Percentiles rank a stretch among this genome's conserved stretches.
Evolutionary conservation across 2,797 vertebrate species (phyloP).

Genomic region (Catharus ustulatus): DNA sequence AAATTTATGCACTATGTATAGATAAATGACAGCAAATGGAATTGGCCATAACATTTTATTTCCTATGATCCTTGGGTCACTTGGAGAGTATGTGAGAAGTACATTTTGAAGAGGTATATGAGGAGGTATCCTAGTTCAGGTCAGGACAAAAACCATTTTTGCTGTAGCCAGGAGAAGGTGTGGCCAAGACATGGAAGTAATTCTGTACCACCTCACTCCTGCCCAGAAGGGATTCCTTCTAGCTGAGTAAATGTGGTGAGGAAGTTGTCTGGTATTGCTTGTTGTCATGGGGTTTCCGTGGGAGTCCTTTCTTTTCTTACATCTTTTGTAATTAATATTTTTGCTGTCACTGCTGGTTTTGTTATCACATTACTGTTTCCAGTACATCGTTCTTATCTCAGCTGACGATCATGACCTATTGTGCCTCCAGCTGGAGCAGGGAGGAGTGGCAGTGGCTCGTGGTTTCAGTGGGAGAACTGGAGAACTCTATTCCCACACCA

Average conservation of each 20-base stretch:
- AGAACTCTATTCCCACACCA: background rate
- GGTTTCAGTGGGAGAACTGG: background rate
- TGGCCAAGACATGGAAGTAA: background rate
- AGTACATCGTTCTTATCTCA: background rate
- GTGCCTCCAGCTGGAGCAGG: background rate
- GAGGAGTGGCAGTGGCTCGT: rapidly evolving
- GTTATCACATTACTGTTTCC: background rate
- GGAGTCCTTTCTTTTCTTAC: background rate
- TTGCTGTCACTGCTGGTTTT: background rate
- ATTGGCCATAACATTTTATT: background rate
- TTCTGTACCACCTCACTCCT: background rate
- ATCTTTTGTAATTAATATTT: background rate
- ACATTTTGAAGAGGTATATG: background rate
- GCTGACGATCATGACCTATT: background rate
- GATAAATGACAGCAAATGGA: background rate
- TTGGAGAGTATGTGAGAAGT: background rate
- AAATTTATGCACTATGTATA: background rate
- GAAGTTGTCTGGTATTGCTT: background rate
- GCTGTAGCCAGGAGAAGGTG: no score
- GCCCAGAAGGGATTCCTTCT: background rate
- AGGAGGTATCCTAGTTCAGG: background rate
- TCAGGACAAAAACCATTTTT: background rate
- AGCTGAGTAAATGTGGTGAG: rapidly evolving
- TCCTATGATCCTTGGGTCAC: background rate
- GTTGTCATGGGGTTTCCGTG: rapidly evolving